phyloP scores from a whole-genome alignment of 2,888 invertebrate species.

The Oligia latruncula region DNA sequence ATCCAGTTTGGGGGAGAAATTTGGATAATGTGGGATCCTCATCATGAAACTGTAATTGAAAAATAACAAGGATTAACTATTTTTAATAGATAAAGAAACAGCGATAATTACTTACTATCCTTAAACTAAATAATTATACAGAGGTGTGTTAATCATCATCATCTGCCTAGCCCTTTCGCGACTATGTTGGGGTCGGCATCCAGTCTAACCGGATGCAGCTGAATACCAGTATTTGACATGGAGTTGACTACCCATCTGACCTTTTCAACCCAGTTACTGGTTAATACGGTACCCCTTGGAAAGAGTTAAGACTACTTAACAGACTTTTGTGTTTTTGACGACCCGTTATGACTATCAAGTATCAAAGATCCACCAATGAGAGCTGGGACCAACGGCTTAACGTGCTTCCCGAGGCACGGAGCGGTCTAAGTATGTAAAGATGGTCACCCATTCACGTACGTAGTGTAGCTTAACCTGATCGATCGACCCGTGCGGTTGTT shows the following conservation, averaged over 20 bases:
- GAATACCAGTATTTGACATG: neutral
- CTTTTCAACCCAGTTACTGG: neutral
- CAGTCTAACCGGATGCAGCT: neutral
- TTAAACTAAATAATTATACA: neutral
- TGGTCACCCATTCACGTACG: neutral
- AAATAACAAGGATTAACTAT: neutral
- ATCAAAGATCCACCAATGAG: neutral
- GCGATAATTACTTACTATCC: neutral
- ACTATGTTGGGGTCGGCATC: neutral
- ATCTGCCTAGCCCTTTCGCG: neutral
- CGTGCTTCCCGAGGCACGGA: no score
- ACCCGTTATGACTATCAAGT: neutral
- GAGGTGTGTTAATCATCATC: neutral
- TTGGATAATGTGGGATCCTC: slow-evolving; percentile 78
- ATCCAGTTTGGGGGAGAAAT: slow-evolving; percentile 91
- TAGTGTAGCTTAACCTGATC: neutral
- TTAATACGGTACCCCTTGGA: neutral
- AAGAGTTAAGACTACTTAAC: neutral
- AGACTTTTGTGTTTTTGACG: neutral
- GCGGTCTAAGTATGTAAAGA: no score
- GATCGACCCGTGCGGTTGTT: neutral
- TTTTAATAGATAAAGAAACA: neutral
- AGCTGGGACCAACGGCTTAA: no score
- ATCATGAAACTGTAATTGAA: slow-evolving; percentile 79
- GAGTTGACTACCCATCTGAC: neutral